phyloP scores from a whole-genome alignment of 2,888 invertebrate genomes.

The Tethea ocularis region DNA sequence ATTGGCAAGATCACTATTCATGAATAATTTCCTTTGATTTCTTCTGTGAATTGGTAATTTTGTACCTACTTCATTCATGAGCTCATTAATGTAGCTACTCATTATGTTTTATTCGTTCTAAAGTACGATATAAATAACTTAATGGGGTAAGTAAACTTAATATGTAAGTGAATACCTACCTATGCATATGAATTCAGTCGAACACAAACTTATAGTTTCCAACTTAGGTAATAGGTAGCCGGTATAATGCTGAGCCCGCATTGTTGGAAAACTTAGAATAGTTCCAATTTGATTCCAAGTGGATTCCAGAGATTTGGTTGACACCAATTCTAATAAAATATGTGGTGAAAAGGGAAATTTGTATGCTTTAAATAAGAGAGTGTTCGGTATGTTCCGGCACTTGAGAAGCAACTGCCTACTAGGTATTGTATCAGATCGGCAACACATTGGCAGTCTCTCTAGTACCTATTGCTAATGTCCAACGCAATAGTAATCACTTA shows the following conservation, averaged over 20 bases:
- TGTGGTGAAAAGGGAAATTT: too few relatives aligned
- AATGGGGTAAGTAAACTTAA: too few relatives aligned
- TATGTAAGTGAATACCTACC: neutral
- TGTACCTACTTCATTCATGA: neutral
- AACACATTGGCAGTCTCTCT: too few relatives aligned
- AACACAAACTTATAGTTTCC: slow-evolving; percentile 7
- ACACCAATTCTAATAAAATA: neutral
- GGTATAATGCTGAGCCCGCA: slow-evolving; percentile 16
- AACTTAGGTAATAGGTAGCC: slow-evolving; percentile 23
- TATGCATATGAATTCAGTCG: slow-evolving; percentile 12
- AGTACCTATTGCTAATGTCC: too few relatives aligned
- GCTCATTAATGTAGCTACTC: neutral
- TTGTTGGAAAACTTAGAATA: slow-evolving; percentile 29
- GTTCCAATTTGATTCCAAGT: slow-evolving; percentile 21
- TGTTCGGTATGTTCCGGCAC: too few relatives aligned
- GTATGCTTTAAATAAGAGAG: too few relatives aligned
- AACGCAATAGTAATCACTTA: too few relatives aligned
- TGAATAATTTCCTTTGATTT: neutral
- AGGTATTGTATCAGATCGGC: too few relatives aligned
- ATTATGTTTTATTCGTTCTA: too few relatives aligned
- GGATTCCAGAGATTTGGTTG: slow-evolving; percentile 8
- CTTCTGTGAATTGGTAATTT: neutral
- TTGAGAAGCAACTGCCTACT: too few relatives aligned
- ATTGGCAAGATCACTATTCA: neutral
- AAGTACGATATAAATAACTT: too few relatives aligned